Evolutionary conservation across 1,140 invertebrate species (phyloP), one percentile per base, ranked within the genome.

Genomic region (Sitobion miscanthi): DNA sequence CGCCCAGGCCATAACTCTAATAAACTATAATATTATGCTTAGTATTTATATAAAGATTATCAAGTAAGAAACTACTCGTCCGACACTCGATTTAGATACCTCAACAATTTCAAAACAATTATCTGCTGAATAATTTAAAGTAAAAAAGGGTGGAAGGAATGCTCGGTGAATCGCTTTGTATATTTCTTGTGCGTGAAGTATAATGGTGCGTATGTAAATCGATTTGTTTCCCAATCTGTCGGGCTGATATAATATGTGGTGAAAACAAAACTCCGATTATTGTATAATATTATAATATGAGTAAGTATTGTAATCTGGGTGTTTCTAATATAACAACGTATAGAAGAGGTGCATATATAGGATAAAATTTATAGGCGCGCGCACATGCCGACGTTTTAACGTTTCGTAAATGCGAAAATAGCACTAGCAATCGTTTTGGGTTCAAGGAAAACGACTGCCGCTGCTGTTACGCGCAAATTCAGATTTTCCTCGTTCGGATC

Each of bases 401-500:
- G 35, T 89, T 54, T 89, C 21, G 87, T 89, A 89, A 89, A 89
- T 52, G 49, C 87, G 35, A 89, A 89, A 89, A 89, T 38, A 54
- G 38, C 87, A 23, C n/a, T 38, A 49, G 30, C 49, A 89, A 89
- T 89, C 87, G n/a, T 38, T 38, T 87, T n/a, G 38, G 35, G 87
- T 89, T 89, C 87, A 89, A 89, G 87, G 87, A 89, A 89, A 89
- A 89, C 87, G 20, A 54, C 49, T 52, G 49, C 86, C n/a, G 62
- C 62, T n/a, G 49, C 49, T 35, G 47, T 52, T 88, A n/a, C 21
- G 47, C n/a, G 35, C 23, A 21, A n/a, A 35, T 88, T 89, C n/a
- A 35, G 49, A 89, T 89, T 89, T 89, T 89, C 87, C 87, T 89
- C 87, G 21, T 89, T 89, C 35, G 20, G 23, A 6, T 30, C 17